These are phyloP conservation scores for Conger conger DNA, from an alignment of 2,113 vertebrate genomes.

Conservation along the genomic window DNA sequence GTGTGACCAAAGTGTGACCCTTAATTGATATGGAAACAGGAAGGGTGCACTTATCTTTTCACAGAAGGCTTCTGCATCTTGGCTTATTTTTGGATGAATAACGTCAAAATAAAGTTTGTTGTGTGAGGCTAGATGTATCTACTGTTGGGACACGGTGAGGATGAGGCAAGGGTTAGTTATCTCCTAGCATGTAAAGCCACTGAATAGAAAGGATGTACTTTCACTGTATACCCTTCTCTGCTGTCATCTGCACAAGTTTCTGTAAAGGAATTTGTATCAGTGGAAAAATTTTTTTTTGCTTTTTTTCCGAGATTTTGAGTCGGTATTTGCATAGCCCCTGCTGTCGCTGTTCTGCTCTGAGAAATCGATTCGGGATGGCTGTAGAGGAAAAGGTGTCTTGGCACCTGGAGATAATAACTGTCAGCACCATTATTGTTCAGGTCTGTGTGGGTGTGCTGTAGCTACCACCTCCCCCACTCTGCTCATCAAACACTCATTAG, in stretches of 20 bases:
- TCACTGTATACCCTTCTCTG: no score
- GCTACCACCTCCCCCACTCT: neutral
- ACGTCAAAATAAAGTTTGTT: neutral
- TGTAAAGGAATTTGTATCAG: no score
- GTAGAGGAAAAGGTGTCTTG: neutral
- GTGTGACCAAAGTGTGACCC: no score
- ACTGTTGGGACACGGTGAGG: neutral
- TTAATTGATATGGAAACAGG: neutral
- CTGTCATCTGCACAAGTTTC: no score
- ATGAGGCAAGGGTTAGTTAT: no score
- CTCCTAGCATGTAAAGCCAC: no score
- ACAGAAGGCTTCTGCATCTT: neutral
- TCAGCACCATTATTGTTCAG: neutral
- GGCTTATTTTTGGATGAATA: neutral
- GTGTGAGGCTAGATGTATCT: neutral
- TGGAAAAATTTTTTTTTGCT: no score
- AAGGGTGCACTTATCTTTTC: slow-evolving; percentile 1
- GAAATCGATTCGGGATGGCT: neutral
- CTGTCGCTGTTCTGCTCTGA: neutral
- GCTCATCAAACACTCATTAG: neutral
- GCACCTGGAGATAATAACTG: neutral
- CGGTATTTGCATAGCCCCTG: neutral
- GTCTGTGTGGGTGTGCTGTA: neutral
- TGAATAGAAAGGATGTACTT: no score
- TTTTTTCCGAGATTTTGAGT: neutral